phyloP scores from a whole-genome alignment of 2,113 vertebrate genomes.

The Caretta caretta region DNA sequence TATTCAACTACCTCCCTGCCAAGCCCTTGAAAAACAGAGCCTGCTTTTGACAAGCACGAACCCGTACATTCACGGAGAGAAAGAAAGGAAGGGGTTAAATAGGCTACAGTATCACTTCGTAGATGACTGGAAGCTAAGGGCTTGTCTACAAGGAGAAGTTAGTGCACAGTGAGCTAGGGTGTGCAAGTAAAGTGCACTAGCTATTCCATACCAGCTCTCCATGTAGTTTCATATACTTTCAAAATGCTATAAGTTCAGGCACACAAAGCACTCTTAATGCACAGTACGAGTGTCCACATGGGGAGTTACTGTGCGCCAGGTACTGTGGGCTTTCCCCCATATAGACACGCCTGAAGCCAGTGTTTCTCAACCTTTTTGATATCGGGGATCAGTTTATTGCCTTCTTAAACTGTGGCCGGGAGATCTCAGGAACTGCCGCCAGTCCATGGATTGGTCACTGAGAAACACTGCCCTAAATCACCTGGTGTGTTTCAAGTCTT shows the following conservation, averaged over 20 bases:
- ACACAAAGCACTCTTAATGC: neutral
- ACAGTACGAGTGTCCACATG: too few species aligned
- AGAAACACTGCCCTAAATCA: neutral
- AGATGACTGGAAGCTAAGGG: neutral
- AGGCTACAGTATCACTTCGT: rapidly evolving
- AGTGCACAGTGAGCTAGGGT: neutral
- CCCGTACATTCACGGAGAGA: neutral
- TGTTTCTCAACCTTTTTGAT: too few species aligned
- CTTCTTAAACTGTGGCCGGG: too few species aligned
- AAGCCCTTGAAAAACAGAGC: neutral
- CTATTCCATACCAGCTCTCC: neutral
- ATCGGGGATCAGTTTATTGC: too few species aligned
- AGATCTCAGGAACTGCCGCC: too few species aligned
- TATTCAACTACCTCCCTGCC: neutral
- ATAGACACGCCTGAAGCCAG: neutral
- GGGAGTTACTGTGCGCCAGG: too few species aligned
- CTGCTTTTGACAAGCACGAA: neutral
- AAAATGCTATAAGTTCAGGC: neutral
- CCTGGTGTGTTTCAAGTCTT: neutral
- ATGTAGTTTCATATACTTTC: neutral
- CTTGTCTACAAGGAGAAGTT: neutral
- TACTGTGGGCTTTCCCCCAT: neutral
- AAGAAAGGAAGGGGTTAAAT: neutral
- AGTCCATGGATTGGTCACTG: too few species aligned
- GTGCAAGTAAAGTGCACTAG: neutral